phyloP scores from a whole-genome alignment of 2,113 vertebrate genomes.

The Monarcha castaneiventris region DNA sequence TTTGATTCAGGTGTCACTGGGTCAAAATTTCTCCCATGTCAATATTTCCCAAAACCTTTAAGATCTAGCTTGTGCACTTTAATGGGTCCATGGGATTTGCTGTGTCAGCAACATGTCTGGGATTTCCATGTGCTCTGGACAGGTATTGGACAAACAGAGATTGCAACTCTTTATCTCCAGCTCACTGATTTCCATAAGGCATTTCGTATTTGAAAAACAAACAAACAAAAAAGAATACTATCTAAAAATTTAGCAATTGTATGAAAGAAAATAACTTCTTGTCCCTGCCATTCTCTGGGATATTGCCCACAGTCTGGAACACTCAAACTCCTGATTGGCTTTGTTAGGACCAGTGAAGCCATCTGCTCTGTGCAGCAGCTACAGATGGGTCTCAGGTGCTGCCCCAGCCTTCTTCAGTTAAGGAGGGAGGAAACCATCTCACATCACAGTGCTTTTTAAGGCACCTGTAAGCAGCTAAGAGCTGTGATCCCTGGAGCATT shows the following conservation, averaged over 20 bases:
- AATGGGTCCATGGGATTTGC: not conserved
- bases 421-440: not conserved
- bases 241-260: not conserved
- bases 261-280: not conserved
- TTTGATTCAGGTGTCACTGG: not conserved
- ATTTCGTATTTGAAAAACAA: not conserved
- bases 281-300: not conserved
- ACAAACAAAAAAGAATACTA: not conserved
- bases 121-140: not conserved
- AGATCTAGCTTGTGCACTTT: not conserved
- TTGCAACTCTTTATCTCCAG: not conserved
- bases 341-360: not conserved
- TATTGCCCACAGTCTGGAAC: not conserved
- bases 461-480: rapidly evolving
- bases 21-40: not conserved
- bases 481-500: rapidly evolving
- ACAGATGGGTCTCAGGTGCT: not conserved
- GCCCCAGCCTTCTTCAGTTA: not conserved
- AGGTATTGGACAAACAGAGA: not conserved
- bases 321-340: not conserved
- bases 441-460: not conserved
- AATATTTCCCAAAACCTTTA: not conserved
- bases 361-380: not conserved
- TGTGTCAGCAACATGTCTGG: not conserved
- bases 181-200: not conserved